Evolutionary conservation across 2,113 vertebrate genomes (phyloP), one percentile per base, ranked within the genome.

Genomic region (Ondatra zibethicus): DNA sequence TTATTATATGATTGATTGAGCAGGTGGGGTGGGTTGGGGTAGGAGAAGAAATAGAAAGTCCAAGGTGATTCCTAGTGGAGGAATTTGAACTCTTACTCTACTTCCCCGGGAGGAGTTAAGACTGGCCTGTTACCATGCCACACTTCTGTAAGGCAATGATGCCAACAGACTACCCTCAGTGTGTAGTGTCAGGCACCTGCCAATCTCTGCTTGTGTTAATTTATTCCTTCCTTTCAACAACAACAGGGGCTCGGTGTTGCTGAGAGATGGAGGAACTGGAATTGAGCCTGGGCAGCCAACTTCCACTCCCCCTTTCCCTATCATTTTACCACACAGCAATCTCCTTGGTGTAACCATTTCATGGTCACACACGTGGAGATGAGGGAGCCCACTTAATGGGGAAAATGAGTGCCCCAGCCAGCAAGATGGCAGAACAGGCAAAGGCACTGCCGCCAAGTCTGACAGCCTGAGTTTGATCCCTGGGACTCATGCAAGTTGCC

Each of bases 151-250:
- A 50, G n/a, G 11, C 66, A 84, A 36, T 39, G 52, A 75, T 50
- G 76, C 58, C 39, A 81, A 33, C 10, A 90, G 39, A 39, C 29
- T 21, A 81, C 39, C 75, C 33, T 17, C 6, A 76, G 19, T 66
- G 7, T 75, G 76, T 88, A 82, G 68, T 68, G 36, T 92, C 31
- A 85, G 33, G 52, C 50, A 85, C 39, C 93, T 47, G 39, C 39
- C 33, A 75, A 77, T 8, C 7, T 75, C 63, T 92, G 27, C 9
- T 4, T 16, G 16, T 36, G 47, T 89, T 81, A 61, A 61, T 36
- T 91, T 55, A 81, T 61, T 93, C 80, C 3, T 96, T 70, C 75
- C 39, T 76, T 86, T 94, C n/a, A 89, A 45, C 11, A 88, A 14
- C 52, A 78, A 84, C 47, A 91, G 12, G 89, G 61, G 29, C 47